Evolutionary conservation across 2,888 invertebrate genomes (phyloP).

Genomic region (Tanypteryx hageni): DNA sequence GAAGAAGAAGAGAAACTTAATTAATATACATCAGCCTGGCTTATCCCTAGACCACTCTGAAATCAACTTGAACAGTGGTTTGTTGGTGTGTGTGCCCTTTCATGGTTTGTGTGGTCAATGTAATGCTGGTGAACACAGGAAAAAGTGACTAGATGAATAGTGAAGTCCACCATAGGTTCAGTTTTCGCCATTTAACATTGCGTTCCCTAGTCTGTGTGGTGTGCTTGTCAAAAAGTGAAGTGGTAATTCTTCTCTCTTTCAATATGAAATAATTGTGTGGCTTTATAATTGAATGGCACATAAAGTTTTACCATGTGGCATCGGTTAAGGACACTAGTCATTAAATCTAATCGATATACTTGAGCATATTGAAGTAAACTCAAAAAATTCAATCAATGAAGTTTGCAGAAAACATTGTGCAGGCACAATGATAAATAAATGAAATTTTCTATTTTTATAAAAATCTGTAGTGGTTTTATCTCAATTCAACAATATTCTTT

Average conservation of each 20-base stretch:
- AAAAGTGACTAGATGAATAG: slow-evolving; percentile 38
- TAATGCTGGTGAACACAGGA: slow-evolving; percentile 61
- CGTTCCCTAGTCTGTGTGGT: slow-evolving; percentile 64
- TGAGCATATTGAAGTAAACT: slow-evolving; percentile 41
- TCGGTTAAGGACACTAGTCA: slow-evolving; percentile 61
- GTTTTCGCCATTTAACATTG: slow-evolving; percentile 43
- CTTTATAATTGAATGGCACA: slow-evolving; percentile 56
- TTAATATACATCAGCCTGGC: background rate
- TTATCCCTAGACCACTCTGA: slow-evolving; percentile 25
- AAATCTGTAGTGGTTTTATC: slow-evolving; percentile 65
- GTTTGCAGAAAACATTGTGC: slow-evolving; percentile 57
- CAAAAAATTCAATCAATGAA: slow-evolving; percentile 35
- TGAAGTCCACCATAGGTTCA: slow-evolving; percentile 15
- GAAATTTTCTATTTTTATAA: slow-evolving; percentile 68
- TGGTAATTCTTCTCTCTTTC: slow-evolving; percentile 52
- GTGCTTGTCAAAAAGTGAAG: slow-evolving; percentile 63
- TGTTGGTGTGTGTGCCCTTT: slow-evolving; percentile 22
- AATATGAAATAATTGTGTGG: slow-evolving; percentile 54
- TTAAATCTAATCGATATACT: slow-evolving; percentile 30
- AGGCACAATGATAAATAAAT: slow-evolving; percentile 68
- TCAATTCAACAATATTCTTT: slow-evolving; percentile 59
- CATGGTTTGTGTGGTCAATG: slow-evolving; percentile 38
- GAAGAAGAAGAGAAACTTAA: slow-evolving; percentile 11
- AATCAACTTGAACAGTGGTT: slow-evolving; percentile 48
- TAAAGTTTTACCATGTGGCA: slow-evolving; percentile 48